These are phyloP conservation scores for Oncorhynchus keta DNA, from an alignment of 2,113 vertebrate species.

Conservation along the genomic window DNA sequence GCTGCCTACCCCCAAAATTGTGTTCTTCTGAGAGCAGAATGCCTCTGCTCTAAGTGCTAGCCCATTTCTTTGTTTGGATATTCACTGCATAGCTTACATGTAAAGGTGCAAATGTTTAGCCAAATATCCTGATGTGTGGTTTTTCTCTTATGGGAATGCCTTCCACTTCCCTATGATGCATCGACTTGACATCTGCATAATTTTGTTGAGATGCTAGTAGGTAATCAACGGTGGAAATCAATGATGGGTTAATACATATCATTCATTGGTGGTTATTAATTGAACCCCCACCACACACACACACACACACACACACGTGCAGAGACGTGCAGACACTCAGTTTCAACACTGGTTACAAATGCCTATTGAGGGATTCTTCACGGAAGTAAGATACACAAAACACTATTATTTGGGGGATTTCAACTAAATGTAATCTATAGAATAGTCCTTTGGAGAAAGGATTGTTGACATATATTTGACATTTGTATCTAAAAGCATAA, in stretches of 20 bases:
- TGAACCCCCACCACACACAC: conserved; percentile 69
- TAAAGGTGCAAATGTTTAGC: conserved; percentile 86
- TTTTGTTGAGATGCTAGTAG: conserved; percentile 84
- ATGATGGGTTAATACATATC: not conserved
- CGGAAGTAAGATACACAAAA: no score
- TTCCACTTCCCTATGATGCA: conserved; percentile 81
- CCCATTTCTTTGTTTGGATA: conserved; percentile 77
- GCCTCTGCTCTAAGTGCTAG: conserved; percentile 16
- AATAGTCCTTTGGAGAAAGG: no score
- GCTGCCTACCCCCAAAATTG: not conserved
- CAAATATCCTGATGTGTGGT: conserved; percentile 84
- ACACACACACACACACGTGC: conserved; percentile 8
- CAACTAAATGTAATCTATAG: no score
- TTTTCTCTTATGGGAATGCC: conserved; percentile 81
- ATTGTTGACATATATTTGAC: no score
- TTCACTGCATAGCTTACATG: conserved; percentile 74
- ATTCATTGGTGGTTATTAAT: conserved; percentile 51
- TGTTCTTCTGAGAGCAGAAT: not conserved
- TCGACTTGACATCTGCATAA: conserved; percentile 85
- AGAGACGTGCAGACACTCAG: conserved; percentile 12
- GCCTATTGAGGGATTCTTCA: not conserved
- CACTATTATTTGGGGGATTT: no score
- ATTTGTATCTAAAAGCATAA: no score
- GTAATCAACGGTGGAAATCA: conserved; percentile 59
- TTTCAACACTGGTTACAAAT: not conserved